Conservation (phyloP, 2,113 vertebrate species). For the Neolamprologus toae region DNA sequence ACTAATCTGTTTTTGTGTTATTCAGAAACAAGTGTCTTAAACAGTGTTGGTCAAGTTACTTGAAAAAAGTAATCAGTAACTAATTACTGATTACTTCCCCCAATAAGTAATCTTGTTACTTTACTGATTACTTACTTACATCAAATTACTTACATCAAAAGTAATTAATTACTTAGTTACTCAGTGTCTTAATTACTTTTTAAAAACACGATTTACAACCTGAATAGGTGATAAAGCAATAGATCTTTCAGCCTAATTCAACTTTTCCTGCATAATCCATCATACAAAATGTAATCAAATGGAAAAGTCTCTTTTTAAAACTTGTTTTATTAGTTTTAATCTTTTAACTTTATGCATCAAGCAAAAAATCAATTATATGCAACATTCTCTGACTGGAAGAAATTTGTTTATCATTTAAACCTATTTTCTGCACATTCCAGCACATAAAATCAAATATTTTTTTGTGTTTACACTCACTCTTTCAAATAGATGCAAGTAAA, state of each 20-base stretch:
- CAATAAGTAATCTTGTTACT: accelerated
- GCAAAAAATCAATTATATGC: no score
- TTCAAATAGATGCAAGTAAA: no score
- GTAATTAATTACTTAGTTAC: neutral
- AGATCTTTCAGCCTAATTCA: accelerated
- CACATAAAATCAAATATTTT: no score
- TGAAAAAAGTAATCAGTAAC: neutral
- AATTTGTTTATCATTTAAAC: no score
- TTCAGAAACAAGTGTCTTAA: neutral
- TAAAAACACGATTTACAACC: neutral
- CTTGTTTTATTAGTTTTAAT: no score
- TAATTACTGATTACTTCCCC: neutral
- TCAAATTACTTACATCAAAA: neutral
- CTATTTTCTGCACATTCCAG: no score
- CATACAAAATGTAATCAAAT: no score
- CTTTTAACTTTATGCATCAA: no score
- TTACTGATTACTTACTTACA: neutral
- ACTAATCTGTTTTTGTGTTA: neutral
- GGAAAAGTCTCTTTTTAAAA: no score
- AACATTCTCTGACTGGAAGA: no score
- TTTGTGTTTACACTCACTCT: no score
- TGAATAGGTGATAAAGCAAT: accelerated
- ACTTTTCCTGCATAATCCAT: no score
- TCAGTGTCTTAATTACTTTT: accelerated
- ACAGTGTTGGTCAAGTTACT: neutral